Base-by-base conservation (phyloP, 1,140 invertebrate genomes). In the Whitmania pigra region DNA sequence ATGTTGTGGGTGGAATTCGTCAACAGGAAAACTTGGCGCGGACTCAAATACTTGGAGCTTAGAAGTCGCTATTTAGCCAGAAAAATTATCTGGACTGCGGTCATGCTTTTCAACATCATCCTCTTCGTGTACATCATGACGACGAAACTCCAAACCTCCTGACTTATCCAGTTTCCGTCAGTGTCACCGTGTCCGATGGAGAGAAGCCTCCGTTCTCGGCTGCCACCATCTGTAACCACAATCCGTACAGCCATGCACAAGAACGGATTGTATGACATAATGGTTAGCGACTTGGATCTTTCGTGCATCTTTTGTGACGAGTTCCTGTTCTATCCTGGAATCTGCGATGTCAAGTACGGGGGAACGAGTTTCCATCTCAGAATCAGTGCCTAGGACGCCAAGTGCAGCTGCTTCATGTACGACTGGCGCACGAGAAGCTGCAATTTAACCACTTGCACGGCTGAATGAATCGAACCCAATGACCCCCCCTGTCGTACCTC, bases 151-250 rank as follows among this genome's bases (percentile, higher is more conserved):
- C 31, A 70, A 27, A 53, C n/a, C 69, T 70, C 2, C 54, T 73
- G 17, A 18, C 67, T 0, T 68, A 71, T 31, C 71, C 74, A 9
- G 69, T 43, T 11, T 53, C 66, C 0, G 71, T 75, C 63, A 76
- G 76, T 53, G 73, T 78, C 22, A 70, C 75, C 20, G 76, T 79
- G 54, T 78, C 78, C 73, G 79, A 76, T 54, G 77, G 77, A 72
- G 73, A 74, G 20, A 67, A 75, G 0, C 72, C 79, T 0, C n/a
- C 68, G 0, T 79, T 79, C 60, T 78, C 78, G 1, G 75, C 78
- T 2, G 71, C 79, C 43, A 79, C 78, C 4, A 68, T 79, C 25
- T 79, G 78, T 69, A 79, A 79, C 69, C 78, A 79, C 72, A 79
- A 78, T 54, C 63, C 71, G 18, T 77, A 77, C 73, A 36, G 69